Conservation (phyloP, 2,113 vertebrate genomes). For the Acanthochromis polyacanthus region DNA sequence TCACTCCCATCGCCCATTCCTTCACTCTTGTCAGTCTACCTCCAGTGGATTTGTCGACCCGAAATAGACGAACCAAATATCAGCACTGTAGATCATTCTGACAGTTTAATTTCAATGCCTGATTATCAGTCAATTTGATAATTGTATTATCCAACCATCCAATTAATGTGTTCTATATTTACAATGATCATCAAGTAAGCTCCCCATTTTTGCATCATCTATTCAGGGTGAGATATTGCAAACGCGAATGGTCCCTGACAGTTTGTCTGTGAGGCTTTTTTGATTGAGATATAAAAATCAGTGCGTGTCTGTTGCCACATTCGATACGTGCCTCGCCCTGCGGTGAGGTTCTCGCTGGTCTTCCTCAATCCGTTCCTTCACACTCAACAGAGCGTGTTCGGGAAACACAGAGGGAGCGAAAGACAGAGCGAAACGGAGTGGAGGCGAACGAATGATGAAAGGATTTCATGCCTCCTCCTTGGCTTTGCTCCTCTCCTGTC, state of each 20-base stretch:
- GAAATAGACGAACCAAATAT: slow-evolving; percentile 68
- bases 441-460: slow-evolving; percentile 65
- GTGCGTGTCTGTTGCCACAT: slow-evolving; percentile 8
- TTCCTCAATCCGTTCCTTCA: slow-evolving; percentile 56
- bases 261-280: slow-evolving; percentile 23
- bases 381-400: slow-evolving; percentile 57
- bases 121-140: slow-evolving; percentile 86
- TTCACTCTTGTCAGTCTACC: slow-evolving; percentile 49
- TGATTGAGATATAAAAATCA: slow-evolving; percentile 67
- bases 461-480: slow-evolving; percentile 69
- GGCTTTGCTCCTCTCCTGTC: slow-evolving; percentile 58
- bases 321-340: slow-evolving; percentile 40
- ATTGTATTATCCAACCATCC: slow-evolving; percentile 85
- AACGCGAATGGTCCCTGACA: slow-evolving; percentile 51
- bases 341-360: slow-evolving; percentile 27
- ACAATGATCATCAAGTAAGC: slow-evolving; percentile 81
- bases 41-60: slow-evolving; percentile 52
- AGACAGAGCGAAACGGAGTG: slow-evolving; percentile 50
- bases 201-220: slow-evolving; percentile 60
- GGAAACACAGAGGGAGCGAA: slow-evolving; percentile 50
- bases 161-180: slow-evolving; percentile 87
- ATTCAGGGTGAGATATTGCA: slow-evolving; percentile 73
- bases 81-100: slow-evolving; percentile 83
- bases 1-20: slow-evolving; percentile 36
- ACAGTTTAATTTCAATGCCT: slow-evolving; percentile 85